A percentile compares a stretch with the other conserved stretches of the same genome.
These are phyloP conservation scores for Hemicrepidius hirtus DNA, from an alignment of 2,888 invertebrate species.

Conservation along the genomic window DNA sequence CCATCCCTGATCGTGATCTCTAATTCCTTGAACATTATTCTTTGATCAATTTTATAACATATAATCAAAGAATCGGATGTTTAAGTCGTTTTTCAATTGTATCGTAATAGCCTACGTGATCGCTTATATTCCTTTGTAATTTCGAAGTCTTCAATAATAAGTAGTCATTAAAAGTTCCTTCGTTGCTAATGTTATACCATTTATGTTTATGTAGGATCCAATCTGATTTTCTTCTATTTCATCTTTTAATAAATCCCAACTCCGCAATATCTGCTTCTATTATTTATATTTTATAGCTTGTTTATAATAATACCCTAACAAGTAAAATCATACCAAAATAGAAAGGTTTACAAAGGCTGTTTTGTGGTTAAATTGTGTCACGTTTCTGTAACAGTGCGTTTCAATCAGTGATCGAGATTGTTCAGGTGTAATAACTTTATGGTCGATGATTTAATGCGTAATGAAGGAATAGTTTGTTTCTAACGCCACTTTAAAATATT, in stretches of 20 bases:
- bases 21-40: slow-evolving; percentile 39
- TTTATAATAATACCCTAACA: background rate
- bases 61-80: slow-evolving; percentile 49
- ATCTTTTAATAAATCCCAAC: slow-evolving; percentile 39
- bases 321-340: slow-evolving; percentile 28
- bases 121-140: slow-evolving; percentile 50
- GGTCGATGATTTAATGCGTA: slow-evolving; percentile 30
- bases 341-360: slow-evolving; percentile 45
- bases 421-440: slow-evolving; percentile 38
- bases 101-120: slow-evolving; percentile 55
- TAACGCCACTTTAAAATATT: background rate
- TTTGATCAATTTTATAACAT: slow-evolving; percentile 48
- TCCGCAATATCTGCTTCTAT: slow-evolving; percentile 17
- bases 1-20: slow-evolving; percentile 29
- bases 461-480: slow-evolving; percentile 3
- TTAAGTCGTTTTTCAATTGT: slow-evolving; percentile 54
- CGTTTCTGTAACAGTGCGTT: slow-evolving; percentile 41
- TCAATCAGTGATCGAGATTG: slow-evolving; percentile 36
- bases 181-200: slow-evolving; percentile 24
- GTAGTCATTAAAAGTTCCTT: slow-evolving; percentile 32
- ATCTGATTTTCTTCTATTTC: slow-evolving; percentile 14
- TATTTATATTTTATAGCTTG: slow-evolving; percentile 31
- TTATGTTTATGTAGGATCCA: background rate
- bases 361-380: slow-evolving; percentile 49
- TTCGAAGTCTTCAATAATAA: slow-evolving; percentile 42